These are phyloP conservation scores for Ivindomyrus marchei DNA, from an alignment of 2,113 vertebrate species.

Conservation along the genomic window DNA sequence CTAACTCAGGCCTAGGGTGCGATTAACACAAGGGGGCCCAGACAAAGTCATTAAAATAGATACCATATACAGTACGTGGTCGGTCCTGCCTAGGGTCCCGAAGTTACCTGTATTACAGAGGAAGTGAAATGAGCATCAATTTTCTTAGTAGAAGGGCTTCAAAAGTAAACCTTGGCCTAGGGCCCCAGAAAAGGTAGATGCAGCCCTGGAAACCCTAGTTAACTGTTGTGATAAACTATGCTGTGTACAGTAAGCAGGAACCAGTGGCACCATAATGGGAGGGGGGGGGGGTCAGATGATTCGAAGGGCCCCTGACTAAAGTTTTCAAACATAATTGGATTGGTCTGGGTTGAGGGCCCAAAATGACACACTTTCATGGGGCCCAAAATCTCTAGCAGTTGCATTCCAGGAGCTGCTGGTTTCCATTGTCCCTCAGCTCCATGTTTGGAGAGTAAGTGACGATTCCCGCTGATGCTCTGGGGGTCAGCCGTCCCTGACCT, in stretches of 20 bases:
- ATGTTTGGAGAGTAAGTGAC: not conserved
- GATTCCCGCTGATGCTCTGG: not conserved
- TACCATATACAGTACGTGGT: not conserved
- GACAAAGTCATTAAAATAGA: not conserved
- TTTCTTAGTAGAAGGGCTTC: not conserved
- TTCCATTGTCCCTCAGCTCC: not conserved
- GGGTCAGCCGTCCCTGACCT: not conserved
- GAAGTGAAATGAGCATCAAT: not conserved
- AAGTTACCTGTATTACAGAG: not conserved
- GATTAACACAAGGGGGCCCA: not conserved
- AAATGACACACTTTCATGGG: not conserved
- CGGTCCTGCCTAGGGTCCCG: not conserved
- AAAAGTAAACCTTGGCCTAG: not conserved
- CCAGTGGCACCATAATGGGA: too few species aligned
- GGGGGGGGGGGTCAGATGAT: not conserved
- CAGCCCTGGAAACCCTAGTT: not conserved
- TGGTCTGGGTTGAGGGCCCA: too few species aligned
- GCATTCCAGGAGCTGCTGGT: not conserved
- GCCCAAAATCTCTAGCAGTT: not conserved
- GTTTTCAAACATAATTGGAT: not conserved
- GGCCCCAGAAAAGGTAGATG: not conserved
- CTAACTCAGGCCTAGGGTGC: not conserved
- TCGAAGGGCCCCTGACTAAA: not conserved
- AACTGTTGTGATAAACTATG: not conserved
- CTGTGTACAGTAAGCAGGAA: not conserved